These are phyloP conservation scores for Calameuta idolon DNA, from an alignment of 2,888 invertebrate species.

Conservation along the genomic window DNA sequence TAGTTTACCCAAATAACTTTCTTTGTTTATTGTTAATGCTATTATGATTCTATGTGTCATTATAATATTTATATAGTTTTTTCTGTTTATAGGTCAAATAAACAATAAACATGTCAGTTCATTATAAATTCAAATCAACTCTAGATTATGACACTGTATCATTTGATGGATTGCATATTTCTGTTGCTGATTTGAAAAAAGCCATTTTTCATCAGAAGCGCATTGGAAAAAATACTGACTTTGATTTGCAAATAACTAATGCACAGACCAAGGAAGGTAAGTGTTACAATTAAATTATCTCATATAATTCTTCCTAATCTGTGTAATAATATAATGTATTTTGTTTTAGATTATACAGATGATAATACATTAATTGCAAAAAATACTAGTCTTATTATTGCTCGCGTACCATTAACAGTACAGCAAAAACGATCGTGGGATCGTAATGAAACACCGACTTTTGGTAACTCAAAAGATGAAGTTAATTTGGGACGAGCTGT, in stretches of 20 bases:
- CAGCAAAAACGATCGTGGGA: constrained; percentile 85
- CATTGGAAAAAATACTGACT: constrained; percentile 92
- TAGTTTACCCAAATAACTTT: too few species aligned
- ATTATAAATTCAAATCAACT: constrained; percentile 98
- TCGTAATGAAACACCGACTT: constrained; percentile 63
- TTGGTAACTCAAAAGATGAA: constrained; percentile 59
- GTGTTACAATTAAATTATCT: constrained; percentile 27
- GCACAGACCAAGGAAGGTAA: constrained; percentile 97
- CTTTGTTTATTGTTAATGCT: neutral
- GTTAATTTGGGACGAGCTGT: constrained; percentile 72
- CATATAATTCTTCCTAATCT: constrained; percentile 10
- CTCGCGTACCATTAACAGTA: constrained; percentile 87
- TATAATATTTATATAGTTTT: constrained; percentile 5
- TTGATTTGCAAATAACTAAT: constrained; percentile 96
- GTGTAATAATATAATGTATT: constrained; percentile 10
- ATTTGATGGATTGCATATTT: constrained; percentile 97
- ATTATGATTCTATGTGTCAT: neutral
- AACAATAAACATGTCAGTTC: constrained; percentile 83
- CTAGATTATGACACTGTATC: constrained; percentile 96
- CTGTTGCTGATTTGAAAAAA: constrained; percentile 94
- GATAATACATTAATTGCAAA: constrained; percentile 94
- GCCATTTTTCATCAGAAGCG: constrained; percentile 95
- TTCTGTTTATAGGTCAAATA: constrained; percentile 8
- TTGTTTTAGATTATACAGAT: constrained; percentile 85
- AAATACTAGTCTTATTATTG: constrained; percentile 96